Percentiles rank a stretch among this genome's conserved stretches.
Evolutionary conservation across 1,140 invertebrate genomes (phyloP).

Genomic region (Diorhabda elongata): DNA sequence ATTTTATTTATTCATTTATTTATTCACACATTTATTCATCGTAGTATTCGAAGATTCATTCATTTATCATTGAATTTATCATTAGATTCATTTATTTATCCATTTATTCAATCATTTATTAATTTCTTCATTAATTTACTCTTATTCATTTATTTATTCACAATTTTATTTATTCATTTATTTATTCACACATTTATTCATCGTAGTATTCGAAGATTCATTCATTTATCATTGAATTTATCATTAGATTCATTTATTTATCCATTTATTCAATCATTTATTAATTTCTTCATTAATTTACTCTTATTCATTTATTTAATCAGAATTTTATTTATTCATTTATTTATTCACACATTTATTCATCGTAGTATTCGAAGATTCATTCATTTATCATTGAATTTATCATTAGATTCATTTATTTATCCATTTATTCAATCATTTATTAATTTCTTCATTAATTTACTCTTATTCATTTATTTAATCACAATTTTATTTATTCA

Average conservation of each 20-base stretch:
- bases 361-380: neutral
- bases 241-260: neutral
- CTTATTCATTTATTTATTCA: too few species aligned
- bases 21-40: slow-evolving; percentile 1
- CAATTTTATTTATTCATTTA: neutral
- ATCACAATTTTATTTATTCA: neutral
- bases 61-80: neutral
- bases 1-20: slow-evolving; percentile 1
- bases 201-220: neutral
- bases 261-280: neutral
- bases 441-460: too few species aligned
- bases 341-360: neutral
- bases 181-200: neutral
- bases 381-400: neutral
- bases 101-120: neutral
- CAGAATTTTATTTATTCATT: neutral
- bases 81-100: neutral
- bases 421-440: neutral
- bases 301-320: too few species aligned
- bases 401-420: neutral
- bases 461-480: too few species aligned
- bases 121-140: too few species aligned
- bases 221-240: neutral
- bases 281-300: too few species aligned
- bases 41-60: neutral